phyloP scores from a whole-genome alignment of 2,888 invertebrate genomes.

The Aporophyla lueneburgensis region DNA sequence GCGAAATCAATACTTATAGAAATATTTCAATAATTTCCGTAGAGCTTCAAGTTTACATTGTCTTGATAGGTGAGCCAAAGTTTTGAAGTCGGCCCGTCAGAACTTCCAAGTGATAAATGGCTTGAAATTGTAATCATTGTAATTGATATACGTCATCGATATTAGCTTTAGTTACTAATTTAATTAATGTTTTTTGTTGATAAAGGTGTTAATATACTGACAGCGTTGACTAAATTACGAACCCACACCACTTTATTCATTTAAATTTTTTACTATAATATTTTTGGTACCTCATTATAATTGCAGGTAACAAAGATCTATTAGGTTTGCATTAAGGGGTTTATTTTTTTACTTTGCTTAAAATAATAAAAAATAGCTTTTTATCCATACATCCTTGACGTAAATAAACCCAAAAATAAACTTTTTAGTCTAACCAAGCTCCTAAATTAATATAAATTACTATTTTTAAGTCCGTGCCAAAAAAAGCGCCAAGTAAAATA shows the following conservation, averaged over 20 bases:
- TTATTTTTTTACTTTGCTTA: too few relatives aligned
- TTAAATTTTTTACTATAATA: background rate
- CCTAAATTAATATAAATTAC: too few relatives aligned
- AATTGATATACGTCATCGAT: slow-evolving; percentile 54
- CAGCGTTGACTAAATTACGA: background rate
- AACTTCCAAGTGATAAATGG: slow-evolving; percentile 68
- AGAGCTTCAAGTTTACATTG: slow-evolving; percentile 39
- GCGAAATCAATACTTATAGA: slow-evolving; percentile 45
- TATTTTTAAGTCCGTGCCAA: too few relatives aligned
- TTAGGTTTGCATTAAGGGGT: too few relatives aligned
- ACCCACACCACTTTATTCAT: background rate
- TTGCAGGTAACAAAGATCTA: background rate
- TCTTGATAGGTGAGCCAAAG: slow-evolving; percentile 60
- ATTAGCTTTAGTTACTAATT: slow-evolving; percentile 48
- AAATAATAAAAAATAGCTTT: too few relatives aligned
- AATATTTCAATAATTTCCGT: slow-evolving; percentile 53
- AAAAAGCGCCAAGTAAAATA: too few relatives aligned
- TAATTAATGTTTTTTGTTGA: slow-evolving; percentile 30
- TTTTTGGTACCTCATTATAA: background rate
- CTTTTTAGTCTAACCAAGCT: too few relatives aligned
- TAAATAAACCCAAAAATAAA: too few relatives aligned
- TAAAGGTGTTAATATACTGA: background rate
- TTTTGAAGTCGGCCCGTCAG: slow-evolving; percentile 60
- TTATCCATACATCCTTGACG: background rate
- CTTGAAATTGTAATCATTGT: slow-evolving; percentile 60